Base-by-base conservation (phyloP, 2,113 vertebrate species). In the human region DNA sequence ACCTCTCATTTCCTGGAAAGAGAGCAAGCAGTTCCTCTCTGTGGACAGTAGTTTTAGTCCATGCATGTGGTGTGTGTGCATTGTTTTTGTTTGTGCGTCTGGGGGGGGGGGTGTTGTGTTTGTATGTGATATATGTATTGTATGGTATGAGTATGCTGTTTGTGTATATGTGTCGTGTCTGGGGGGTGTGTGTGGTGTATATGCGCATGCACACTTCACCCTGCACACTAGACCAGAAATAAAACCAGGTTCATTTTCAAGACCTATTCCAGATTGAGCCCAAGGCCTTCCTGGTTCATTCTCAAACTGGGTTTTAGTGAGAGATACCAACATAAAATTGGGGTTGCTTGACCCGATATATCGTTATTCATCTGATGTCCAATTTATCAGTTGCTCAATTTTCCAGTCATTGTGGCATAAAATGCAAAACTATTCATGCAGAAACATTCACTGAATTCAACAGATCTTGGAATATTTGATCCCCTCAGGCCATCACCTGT, bases 201-300 rank as follows among this genome's bases (percentile, higher is more conserved):
- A 23, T 30, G 6, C 22, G 2, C 23, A 27, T 23, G 17, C 30
- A 50, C 0, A 2, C 11, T 23, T 0, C 1, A 83, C 20, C 20
- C 48, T 76, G n/a, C 27, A 68, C 6, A 25, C 20, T 45, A 66
- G 38, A n/a, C 7, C 35, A 92, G 38, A 84, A 35, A 38, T 30
- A 80, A 84, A 72, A 30, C 17, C 16, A 20, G 13, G 57, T 14
- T 80, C 13, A 12, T 23, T 75, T 48, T 45, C 5, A 32, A 68
- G 70, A 52, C 30, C 17, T 27, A 18, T 22, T 80, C 55, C 48
- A 80, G 52, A 45, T 35, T 18, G 82, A 84, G 72, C 23, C 35
- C 38, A 23, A 12, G 22, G 17, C 13, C 70, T 80, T 75, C 59
- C 22, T 22, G 10, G 45, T 32, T 38, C 76, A 25, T 35, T 23